Base-by-base conservation (phyloP, 1,140 invertebrate genomes). In the Coptotermes formosanus region DNA sequence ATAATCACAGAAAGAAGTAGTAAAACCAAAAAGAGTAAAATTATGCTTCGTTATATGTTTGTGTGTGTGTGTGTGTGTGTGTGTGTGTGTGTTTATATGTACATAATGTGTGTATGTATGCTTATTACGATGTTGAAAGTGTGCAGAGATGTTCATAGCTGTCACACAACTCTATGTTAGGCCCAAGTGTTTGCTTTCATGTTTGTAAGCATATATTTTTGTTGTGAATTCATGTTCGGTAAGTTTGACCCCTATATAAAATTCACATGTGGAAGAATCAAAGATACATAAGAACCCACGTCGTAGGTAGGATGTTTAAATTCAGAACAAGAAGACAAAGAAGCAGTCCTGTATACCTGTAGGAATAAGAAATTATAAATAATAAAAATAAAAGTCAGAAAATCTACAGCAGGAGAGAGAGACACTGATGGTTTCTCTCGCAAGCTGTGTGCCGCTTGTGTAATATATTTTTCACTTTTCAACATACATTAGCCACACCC, bases 381-480 rank as follows among this genome's bases (percentile, higher is more conserved):
- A 75, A 75, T 75, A n/a, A 30, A 75, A 75, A 55, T 55, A 55
- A 55, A 75, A 30, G 16, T 1, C 21, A n/a, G 25, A 64, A 64
- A 64, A 21, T 21, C 59, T 64, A 30, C 64, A 75, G 64, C n/a
- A 75, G 4, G n/a, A 30, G 3, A 14, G 3, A 14, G n/a, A n/a
- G 16, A 75, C 25, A 75, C 25, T 30, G 3, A 30, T n/a, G 64
- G 25, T 75, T 75, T 75, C 25, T 75, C 25, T 30, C n/a, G 64
- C n/a, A 75, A 75, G 64, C n/a, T 30, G 64, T 75, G 6, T 30
- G 64, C 64, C 64, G n/a, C 64, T 30, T n/a, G 25, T n/a, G 25
- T 75, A 75, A 75, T 75, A 75, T 75, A n/a, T 75, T 75, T 75
- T 75, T 75, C 64, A 75, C 64, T 75, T 75, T 75, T 75, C 25